Base-by-base conservation (phyloP, 2,113 vertebrate species). In the Otolemur garnettii region DNA sequence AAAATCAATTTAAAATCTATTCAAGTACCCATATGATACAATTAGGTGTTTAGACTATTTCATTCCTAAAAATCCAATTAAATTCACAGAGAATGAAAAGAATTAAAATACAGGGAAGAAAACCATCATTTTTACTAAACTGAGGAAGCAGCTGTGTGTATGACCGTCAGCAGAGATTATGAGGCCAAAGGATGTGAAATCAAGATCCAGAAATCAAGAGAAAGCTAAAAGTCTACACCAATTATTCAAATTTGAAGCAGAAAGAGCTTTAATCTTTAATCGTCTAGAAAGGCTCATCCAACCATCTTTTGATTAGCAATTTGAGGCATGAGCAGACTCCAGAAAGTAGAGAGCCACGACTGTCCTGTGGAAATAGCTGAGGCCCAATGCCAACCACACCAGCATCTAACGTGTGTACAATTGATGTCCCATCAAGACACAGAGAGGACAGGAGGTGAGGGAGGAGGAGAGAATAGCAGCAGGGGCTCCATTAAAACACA, bases 31-130 rank as follows among this genome's bases (percentile, higher is more conserved):
- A 42, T 80, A 64, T 14, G 19, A 62, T 59, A 59, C 11, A 35
- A 59, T 45, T 28, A 68, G 38, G 11, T 4, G 38, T 85, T 79
- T 79, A 42, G 53, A n/a, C 0, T n/a, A 8, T 42, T 4, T 3
- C 38, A 79, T 64, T 72, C 4, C 3, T 64, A 85, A 91, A 53
- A 53, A 17, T 55, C 35, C 28, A 69, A 69, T 78, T 42, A 26
- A 68, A 86, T 78, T 78, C 7, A 78, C 14, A 86, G 38, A 86
- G 74, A 86, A 71, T 80, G 18, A 72, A 80, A 85, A 85, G 80
- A 84, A 85, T 62, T 66, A 62, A 78, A 91, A 84, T 60, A 79
- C 2, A 80, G 14, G 30, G 24, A 0, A 24, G 53, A 50, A 19
- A 1, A 12, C 30, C 13, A 15, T 77, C 50, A 30, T 93, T 12